Percentiles rank a stretch among this genome's conserved stretches.
Conservation (phyloP, 2,113 vertebrate genomes). For the Gyps fulvus region DNA sequence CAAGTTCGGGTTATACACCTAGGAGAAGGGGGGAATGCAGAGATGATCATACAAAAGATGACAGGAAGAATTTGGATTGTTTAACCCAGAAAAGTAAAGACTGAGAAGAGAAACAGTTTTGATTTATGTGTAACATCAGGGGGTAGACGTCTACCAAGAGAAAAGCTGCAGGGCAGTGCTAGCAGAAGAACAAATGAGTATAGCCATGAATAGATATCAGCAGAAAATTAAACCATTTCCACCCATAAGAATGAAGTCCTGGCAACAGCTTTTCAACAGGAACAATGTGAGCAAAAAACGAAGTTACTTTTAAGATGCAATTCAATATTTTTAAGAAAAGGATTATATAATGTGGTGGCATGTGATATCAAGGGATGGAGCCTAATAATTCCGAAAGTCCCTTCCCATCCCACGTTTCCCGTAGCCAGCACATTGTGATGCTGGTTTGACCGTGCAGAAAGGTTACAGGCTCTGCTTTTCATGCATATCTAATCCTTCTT, state of each 20-base stretch:
- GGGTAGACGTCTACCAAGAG: background rate
- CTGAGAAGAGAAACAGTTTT: background rate
- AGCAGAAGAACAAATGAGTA: background rate
- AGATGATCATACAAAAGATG: background rate
- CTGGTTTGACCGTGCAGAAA: background rate
- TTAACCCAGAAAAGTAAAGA: background rate
- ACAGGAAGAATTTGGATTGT: background rate
- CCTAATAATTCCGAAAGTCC: background rate
- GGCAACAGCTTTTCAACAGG: background rate
- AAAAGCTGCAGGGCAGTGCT: background rate
- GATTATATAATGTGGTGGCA: background rate
- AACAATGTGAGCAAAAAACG: background rate
- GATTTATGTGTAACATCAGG: background rate
- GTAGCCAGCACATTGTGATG: fast-evolving
- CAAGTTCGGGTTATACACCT: background rate
- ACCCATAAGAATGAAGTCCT: background rate
- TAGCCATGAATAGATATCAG: background rate
- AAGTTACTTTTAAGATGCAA: background rate
- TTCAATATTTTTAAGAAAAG: background rate
- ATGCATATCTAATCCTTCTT: background rate
- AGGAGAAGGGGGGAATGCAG: background rate
- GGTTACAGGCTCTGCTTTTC: background rate
- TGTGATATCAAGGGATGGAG: background rate
- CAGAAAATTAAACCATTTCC: background rate
- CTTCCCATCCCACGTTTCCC: background rate